Base-by-base conservation (phyloP, 1,140 invertebrate species). In the Bombus cullumanus region DNA sequence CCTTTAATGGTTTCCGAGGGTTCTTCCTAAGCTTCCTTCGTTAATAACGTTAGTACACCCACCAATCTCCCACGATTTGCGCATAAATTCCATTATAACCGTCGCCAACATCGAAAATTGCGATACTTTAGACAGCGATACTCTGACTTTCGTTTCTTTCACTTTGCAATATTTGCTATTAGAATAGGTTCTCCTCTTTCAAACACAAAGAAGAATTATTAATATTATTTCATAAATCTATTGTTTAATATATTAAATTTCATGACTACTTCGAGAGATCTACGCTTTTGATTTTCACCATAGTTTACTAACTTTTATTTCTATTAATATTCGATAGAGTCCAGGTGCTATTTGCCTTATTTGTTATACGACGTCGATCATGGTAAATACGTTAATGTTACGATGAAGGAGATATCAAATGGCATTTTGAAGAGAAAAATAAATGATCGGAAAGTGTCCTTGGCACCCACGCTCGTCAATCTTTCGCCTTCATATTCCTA, bases 1-100 rank as follows among this genome's bases (percentile, higher is more conserved):
- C 75, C 66, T 37, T 84, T 47, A 34, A 25, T 2, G 57, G 57
- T 82, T 43, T 10, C 28, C 64, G 22, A 73, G 57, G 57, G n/a
- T 74, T 57, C 37, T 69, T 53, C 25, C 28, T 5, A 57, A n/a
- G 31, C 72, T 18, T 47, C 22, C n/a, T 69, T 75, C 39, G 25
- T 2, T 62, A 75, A 75, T 34, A 5, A 37, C 57, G n/a, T 73
- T 43, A 72, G 18, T 81, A 41, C n/a, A 59, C 37, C 37, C n/a
- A 72, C 37, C 68, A 72, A 41, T 34, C 8, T n/a, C 28, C 13
- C 37, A 3, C n/a, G 64, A 78, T 83, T 34, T 47, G 22, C 28
- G 9, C 43, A 37, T 47, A 71, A 57, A 79, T 71, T 22, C 66
- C 15, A 79, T 78, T 59, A 62, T 22, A 34, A 74, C 41, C 31